A percentile compares a stretch with the other conserved stretches of the same genome.
Conservation (phyloP, 2,888 invertebrate species). For the Torymus texanus region DNA sequence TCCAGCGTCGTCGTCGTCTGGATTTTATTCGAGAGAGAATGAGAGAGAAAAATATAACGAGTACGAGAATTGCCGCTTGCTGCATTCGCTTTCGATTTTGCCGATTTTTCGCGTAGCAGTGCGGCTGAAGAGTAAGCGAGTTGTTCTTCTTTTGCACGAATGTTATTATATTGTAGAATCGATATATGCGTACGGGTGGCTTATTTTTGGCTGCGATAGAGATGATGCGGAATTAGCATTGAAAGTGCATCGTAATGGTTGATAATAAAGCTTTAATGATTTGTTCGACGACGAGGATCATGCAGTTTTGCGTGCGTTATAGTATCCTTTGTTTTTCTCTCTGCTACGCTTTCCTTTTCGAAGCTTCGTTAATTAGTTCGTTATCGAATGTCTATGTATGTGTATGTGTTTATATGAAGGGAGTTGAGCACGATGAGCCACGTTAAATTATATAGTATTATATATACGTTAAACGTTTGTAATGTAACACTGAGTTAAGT, state of each 20-base stretch:
- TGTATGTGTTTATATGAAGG: too few species aligned
- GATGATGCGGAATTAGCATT: conserved; percentile 20
- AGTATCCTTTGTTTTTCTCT: conserved; percentile 2
- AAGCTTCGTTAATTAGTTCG: too few species aligned
- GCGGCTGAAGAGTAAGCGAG: too few species aligned
- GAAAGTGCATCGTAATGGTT: conserved; percentile 35
- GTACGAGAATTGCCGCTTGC: neutral
- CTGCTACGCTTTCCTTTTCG: neutral
- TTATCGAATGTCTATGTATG: too few species aligned
- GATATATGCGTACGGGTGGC: too few species aligned
- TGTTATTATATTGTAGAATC: too few species aligned
- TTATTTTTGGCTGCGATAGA: conserved; percentile 19
- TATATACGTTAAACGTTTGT: too few species aligned
- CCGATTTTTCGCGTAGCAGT: neutral
- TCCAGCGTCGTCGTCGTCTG: conserved; percentile 23
- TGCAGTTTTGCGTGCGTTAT: neutral
- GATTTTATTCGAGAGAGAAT: conserved; percentile 40
- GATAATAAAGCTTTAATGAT: conserved; percentile 52
- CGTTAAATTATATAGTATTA: too few species aligned
- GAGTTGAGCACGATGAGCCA: too few species aligned
- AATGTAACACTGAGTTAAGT: too few species aligned
- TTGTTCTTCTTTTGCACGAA: neutral
- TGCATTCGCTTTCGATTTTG: conserved; percentile 38
- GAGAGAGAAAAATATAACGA: conserved; percentile 31
- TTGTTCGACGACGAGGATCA: conserved; percentile 1